Conservation (phyloP, 2,888 invertebrate genomes). For the Alsophila aescularia region DNA sequence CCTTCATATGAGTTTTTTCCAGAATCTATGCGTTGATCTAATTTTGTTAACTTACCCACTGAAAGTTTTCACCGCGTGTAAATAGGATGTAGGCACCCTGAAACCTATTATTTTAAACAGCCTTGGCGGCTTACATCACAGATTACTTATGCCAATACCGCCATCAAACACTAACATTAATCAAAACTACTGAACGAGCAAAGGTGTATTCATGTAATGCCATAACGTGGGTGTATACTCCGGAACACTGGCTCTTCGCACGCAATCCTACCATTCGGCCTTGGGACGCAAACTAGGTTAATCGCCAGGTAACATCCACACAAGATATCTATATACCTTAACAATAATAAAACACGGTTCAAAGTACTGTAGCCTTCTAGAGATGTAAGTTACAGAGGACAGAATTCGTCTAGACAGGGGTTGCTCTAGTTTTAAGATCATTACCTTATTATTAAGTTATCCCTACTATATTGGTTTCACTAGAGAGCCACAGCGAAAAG, state of each 20-base stretch:
- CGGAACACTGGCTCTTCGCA: slow-evolving; percentile 37
- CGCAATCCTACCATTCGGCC: slow-evolving; percentile 48
- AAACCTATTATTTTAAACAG: neutral
- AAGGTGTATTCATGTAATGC: slow-evolving; percentile 17
- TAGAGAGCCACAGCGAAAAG: neutral
- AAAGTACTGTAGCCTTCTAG: slow-evolving; percentile 2
- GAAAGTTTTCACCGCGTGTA: too few relatives aligned
- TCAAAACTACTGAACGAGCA: slow-evolving; percentile 18
- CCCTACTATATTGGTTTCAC: slow-evolving; percentile 6
- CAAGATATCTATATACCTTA: slow-evolving; percentile 17
- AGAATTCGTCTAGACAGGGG: slow-evolving; percentile 27
- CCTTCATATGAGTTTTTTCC: too few relatives aligned
- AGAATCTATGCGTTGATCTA: too few relatives aligned
- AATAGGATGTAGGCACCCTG: neutral
- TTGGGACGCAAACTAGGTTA: slow-evolving; percentile 41
- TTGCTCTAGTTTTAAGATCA: slow-evolving; percentile 13
- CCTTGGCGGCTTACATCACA: neutral
- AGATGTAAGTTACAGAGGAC: neutral
- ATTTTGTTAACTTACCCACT: too few relatives aligned
- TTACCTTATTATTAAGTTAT: slow-evolving; percentile 12
- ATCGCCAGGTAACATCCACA: slow-evolving; percentile 32
- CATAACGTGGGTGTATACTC: slow-evolving; percentile 20
- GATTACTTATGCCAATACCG: slow-evolving; percentile 13
- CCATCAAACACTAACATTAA: slow-evolving; percentile 23
- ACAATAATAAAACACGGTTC: slow-evolving; percentile 4